Evolutionary conservation across 2,888 invertebrate species (phyloP).

Genomic region (Limulus polyphemus): DNA sequence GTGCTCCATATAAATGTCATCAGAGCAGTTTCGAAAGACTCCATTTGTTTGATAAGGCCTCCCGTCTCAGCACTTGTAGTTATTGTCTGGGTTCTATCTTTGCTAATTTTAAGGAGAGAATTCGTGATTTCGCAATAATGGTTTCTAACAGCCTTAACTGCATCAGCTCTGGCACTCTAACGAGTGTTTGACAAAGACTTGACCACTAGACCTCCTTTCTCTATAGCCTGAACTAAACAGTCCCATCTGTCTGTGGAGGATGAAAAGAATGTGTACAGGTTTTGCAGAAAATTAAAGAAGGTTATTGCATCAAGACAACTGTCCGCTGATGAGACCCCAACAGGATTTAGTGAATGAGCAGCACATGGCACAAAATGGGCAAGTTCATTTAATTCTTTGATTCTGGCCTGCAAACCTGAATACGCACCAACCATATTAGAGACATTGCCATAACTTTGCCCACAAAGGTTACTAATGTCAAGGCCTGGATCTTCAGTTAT

Average conservation of each 20-base stretch:
- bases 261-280: neutral
- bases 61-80: too few relatives aligned
- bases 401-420: neutral
- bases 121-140: conserved; percentile 1
- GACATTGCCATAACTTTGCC: neutral
- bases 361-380: neutral
- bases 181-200: conserved; percentile 1
- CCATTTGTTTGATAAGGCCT: conserved; percentile 2
- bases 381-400: conserved; percentile 1
- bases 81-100: too few relatives aligned
- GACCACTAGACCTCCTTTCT: too few relatives aligned
- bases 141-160: conserved; percentile 2
- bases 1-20: neutral
- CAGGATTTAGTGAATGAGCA: neutral
- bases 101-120: too few relatives aligned
- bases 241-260: neutral
- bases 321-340: conserved; percentile 4
- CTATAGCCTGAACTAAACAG: too few relatives aligned
- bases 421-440: neutral
- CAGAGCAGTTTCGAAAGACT: neutral
- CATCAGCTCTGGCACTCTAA: conserved; percentile 6
- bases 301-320: neutral
- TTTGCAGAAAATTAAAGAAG: neutral
- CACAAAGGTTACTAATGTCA: neutral
- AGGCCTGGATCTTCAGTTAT: neutral